phyloP scores from a whole-genome alignment of 2,888 invertebrate species.

The Pedicia rivosa region DNA sequence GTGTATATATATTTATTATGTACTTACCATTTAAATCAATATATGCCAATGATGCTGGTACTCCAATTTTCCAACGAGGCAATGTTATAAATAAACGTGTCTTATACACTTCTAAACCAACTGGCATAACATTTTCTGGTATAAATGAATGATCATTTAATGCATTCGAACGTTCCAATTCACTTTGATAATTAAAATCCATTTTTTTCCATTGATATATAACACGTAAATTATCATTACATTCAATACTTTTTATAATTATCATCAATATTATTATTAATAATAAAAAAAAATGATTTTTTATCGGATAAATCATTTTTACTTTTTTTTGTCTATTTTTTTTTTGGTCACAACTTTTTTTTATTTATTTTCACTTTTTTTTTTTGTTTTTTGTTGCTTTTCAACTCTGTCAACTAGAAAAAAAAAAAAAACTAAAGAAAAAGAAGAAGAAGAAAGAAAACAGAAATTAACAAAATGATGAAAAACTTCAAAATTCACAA shows the following conservation, averaged over 20 bases:
- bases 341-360: too few relatives aligned
- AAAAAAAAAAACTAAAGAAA: too few relatives aligned
- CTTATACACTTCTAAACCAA: constrained; percentile 54
- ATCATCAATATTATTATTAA: too few relatives aligned
- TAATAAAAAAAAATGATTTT: too few relatives aligned
- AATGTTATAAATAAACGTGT: constrained; percentile 55
- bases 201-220: constrained; percentile 58
- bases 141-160: constrained; percentile 42
- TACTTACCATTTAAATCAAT: constrained; percentile 50
- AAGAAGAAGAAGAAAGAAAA: too few relatives aligned
- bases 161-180: constrained; percentile 40
- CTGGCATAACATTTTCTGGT: constrained; percentile 54
- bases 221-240: constrained; percentile 49
- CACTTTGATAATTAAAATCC: constrained; percentile 46
- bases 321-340: too few relatives aligned
- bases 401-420: too few relatives aligned
- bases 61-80: constrained; percentile 58
- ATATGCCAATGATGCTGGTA: constrained; percentile 58
- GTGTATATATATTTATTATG: background rate
- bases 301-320: too few relatives aligned
- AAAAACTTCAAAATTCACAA: too few relatives aligned
- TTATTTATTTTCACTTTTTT: too few relatives aligned
- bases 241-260: constrained; percentile 8
- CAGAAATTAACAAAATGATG: too few relatives aligned
- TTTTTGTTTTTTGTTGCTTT: too few relatives aligned